Evolutionary conservation across 92 coral and sea anemone genomes (phyloP), one percentile per base, ranked within the genome.

Genomic region (Diadumene lineata): DNA sequence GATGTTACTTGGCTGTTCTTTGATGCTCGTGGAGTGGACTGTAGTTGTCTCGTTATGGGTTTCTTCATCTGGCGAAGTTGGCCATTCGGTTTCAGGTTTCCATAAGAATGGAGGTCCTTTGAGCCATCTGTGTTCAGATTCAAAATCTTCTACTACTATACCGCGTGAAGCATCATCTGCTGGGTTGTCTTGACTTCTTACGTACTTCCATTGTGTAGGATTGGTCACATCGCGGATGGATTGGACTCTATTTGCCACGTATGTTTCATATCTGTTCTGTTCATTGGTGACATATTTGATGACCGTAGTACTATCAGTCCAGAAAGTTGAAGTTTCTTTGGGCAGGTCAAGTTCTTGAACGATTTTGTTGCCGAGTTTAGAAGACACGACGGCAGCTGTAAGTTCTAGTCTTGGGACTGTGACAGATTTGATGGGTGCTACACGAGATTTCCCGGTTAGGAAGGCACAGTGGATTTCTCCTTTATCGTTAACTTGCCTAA

Each of bases 141-240:
- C 76, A 7, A 80, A 50, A 50, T 84, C 81, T 32, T 70, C 69
- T 27, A 80, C 69, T 26, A 53, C 72, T 15, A 38, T 38, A 13
- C 88, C 81, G 11, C 88, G 81, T 11, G 88, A 83, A 4, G 92
- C 83, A 23, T 79, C 81, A 56, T 87, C 85, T 9, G 92, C 81
- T 65, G 92, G 88, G 63, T 88, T 84, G 23, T 66, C 77, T 46
- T 80, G 83, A 43, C 88, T 81, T 29, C 71, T 31, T 7, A 77
- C 74, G 64, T 77, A 81, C 18, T 73, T 65, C 87, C 84, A 87
- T 58, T 82, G 80, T 51, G 76, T 80, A 7, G 81, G 84, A 32
- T 50, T 44, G 11, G 71, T 68, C 10, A 68, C 79, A 24, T 86
- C 84, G 0, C 80, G 85, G 46, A 87, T 87, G 66, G 74, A 81